Percentiles rank a stretch among this genome's conserved stretches.
Evolutionary conservation across 2,113 vertebrate genomes (phyloP).

Genomic region (Herpetotheres cachinnans): DNA sequence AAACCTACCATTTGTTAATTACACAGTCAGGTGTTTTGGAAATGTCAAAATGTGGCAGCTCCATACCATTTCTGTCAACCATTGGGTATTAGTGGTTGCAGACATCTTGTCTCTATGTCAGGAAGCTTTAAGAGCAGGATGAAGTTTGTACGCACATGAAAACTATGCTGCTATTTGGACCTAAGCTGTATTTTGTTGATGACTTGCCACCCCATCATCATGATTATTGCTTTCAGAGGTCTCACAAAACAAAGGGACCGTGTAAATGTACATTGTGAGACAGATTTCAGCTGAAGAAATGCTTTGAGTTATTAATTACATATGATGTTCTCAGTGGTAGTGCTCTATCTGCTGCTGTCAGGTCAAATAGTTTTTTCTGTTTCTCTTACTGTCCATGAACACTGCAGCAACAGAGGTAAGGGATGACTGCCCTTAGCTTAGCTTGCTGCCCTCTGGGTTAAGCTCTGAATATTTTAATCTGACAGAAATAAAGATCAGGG

Average conservation of each 20-base stretch:
- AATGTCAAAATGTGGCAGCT: background rate
- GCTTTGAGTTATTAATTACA: background rate
- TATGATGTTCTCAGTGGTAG: background rate
- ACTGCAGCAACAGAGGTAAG: background rate
- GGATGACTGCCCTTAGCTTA: background rate
- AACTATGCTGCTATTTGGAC: background rate
- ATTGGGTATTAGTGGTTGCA: background rate
- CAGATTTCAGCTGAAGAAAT: background rate
- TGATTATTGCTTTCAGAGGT: background rate
- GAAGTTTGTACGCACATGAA: background rate
- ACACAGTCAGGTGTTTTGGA: background rate
- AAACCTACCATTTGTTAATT: background rate
- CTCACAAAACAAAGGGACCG: background rate
- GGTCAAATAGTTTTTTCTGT: background rate
- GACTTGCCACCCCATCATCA: background rate
- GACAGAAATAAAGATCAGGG: background rate
- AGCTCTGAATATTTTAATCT: background rate
- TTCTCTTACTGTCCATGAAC: background rate
- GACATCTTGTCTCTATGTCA: background rate
- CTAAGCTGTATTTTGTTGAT: background rate
- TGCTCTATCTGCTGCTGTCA: background rate
- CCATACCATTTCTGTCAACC: background rate
- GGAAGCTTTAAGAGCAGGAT: background rate
- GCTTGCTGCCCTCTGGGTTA: background rate
- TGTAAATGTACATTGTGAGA: background rate